phyloP scores from a whole-genome alignment of 2,113 vertebrate genomes.

The Pluvialis apricaria region DNA sequence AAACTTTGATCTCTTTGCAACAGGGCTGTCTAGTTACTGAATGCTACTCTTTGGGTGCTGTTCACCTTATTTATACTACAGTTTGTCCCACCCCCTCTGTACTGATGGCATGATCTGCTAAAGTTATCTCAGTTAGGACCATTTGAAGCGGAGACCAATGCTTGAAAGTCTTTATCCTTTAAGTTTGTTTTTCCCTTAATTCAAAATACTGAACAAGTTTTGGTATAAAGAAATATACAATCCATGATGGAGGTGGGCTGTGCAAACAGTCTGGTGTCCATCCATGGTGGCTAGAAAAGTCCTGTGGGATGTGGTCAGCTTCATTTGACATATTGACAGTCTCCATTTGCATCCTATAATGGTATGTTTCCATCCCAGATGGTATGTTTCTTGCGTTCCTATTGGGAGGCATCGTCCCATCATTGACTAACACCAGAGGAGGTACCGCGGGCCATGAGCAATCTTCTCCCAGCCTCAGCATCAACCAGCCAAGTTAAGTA shows the following conservation, averaged over 20 bases:
- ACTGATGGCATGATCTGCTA: neutral
- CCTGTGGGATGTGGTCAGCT: neutral
- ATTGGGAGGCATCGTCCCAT: neutral
- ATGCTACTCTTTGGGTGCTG: neutral
- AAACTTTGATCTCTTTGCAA: neutral
- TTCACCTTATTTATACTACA: neutral
- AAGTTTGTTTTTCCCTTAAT: neutral
- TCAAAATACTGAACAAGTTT: neutral
- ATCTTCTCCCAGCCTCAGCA: neutral
- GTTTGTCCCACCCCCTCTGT: neutral
- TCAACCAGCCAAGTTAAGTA: neutral
- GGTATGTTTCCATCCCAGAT: neutral
- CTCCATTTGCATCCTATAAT: neutral
- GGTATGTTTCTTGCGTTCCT: neutral
- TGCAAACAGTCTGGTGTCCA: neutral
- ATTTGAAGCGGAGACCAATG: neutral
- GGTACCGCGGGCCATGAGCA: neutral
- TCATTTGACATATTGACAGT: neutral
- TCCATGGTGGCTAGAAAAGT: neutral
- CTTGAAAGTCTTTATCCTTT: neutral
- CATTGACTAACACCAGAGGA: neutral
- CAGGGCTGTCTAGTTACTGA: neutral
- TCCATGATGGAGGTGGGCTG: neutral
- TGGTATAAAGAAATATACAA: neutral
- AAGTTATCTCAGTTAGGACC: neutral